Conservation (phyloP, 2,797 vertebrate species). For the Falco rusticolus region DNA sequence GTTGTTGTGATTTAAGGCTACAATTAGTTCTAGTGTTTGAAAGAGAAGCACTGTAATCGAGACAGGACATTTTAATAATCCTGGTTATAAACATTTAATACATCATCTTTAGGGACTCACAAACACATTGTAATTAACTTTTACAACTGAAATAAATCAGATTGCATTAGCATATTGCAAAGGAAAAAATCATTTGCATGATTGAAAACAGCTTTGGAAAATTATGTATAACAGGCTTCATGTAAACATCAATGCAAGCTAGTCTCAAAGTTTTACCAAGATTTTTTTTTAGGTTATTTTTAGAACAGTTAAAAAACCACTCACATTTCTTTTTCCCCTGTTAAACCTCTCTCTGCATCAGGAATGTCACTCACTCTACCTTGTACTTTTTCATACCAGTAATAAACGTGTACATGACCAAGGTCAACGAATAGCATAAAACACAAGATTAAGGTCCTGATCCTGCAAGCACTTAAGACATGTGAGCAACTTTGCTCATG, state of each 20-base stretch:
- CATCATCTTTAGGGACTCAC: constrained; percentile 92
- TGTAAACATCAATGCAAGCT: constrained; percentile 68
- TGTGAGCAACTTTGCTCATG: constrained; percentile 42
- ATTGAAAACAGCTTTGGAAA: constrained; percentile 93
- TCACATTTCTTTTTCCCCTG: constrained; percentile 21
- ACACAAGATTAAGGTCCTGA: constrained; percentile 68
- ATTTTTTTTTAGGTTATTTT: constrained; percentile 57
- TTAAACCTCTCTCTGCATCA: constrained; percentile 49
- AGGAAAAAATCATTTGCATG: constrained; percentile 95
- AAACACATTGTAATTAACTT: constrained; percentile 98
- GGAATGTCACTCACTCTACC: constrained; percentile 45
- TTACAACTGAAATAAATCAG: constrained; percentile 95
- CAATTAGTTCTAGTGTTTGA: constrained; percentile 88
- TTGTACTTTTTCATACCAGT: constrained; percentile 46
- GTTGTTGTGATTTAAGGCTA: constrained; percentile 89
- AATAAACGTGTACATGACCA: constrained; percentile 63
- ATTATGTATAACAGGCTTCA: constrained; percentile 79
- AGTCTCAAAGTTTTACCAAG: constrained; percentile 71
- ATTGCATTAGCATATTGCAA: constrained; percentile 94
- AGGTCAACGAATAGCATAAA: constrained; percentile 66
- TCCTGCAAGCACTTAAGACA: constrained; percentile 43
- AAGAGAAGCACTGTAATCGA: constrained; percentile 89
- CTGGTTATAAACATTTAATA: constrained; percentile 94
- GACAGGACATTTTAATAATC: constrained; percentile 95
- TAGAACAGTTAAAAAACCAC: constrained; percentile 26